Conservation (phyloP, 2,797 vertebrate genomes). For the Leptoclinus maculatus region DNA sequence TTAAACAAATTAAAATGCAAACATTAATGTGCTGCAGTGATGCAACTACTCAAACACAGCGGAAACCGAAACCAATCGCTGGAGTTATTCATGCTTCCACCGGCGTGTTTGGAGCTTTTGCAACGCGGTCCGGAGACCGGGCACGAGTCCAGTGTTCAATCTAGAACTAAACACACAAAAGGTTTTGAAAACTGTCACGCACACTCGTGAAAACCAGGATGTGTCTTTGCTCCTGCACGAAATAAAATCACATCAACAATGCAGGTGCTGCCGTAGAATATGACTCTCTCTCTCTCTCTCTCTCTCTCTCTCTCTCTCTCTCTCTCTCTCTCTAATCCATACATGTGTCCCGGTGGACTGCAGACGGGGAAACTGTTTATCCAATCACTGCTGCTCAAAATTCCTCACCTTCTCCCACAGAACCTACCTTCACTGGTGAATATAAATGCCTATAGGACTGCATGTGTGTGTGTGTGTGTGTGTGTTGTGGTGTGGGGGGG, state of each 20-base stretch:
- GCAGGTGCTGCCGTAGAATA: constrained; percentile 27
- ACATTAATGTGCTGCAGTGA: not conserved
- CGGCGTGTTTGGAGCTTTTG: no score
- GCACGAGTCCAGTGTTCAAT: no score
- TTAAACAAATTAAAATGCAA: no score
- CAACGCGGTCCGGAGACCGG: no score
- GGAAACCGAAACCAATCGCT: not conserved
- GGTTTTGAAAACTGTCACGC: not conserved
- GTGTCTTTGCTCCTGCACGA: not conserved
- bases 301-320: no score
- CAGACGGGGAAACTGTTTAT: constrained; percentile 46
- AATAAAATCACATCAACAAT: constrained; percentile 35
- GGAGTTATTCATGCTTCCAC: not conserved
- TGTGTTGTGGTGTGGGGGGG: constrained; percentile 3
- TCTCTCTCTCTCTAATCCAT: constrained; percentile 37
- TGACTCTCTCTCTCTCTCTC: no score
- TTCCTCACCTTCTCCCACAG: constrained; percentile 55
- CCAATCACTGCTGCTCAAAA: constrained; percentile 53
- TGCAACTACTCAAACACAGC: not conserved
- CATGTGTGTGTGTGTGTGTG: constrained; percentile 20
- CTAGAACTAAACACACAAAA: no score
- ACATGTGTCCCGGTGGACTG: constrained; percentile 40
- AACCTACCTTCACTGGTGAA: constrained; percentile 48
- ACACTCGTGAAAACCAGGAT: not conserved
- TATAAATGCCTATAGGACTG: constrained; percentile 40